Base-by-base conservation (phyloP, 2,113 vertebrate species). In the Cercocebus atys region DNA sequence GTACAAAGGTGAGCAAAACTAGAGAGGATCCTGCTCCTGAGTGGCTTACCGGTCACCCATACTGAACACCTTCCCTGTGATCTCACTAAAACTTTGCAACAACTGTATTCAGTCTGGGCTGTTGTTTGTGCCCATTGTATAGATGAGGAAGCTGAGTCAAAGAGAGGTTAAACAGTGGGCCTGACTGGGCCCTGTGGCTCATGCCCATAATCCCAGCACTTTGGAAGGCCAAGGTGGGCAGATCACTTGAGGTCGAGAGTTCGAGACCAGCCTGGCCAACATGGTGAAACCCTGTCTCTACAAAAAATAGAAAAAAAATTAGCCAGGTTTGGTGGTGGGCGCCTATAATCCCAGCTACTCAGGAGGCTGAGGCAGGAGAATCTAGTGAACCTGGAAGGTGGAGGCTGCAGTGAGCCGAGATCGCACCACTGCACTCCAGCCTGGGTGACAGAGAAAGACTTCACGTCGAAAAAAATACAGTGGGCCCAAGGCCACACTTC, bases 61-160 rank as follows among this genome's bases (percentile, higher is more conserved):
- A n/a, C 64, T 38, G 3, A 59, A 18, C 20, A 59, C 18, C 25
- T 55, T 40, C 9, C 61, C 81, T n/a, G 2, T 30, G 23, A 43
- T 22, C 45, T 83, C 7, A 25, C 27, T 73, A 45, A 27, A 35
- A 20, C 57, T 38, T 88, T 43, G 59, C 25, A 59, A 27, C 32
- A 18, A 30, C 35, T 2, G 23, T 8, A 8, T n/a, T 38, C 0
- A 0, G 1, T 30, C 70, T 32, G 20, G n/a, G 45, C 40, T 22
- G 3, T 59, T 27, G 0, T 4, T 9, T n/a, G 45, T 14, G n/a
- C 23, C 61, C n/a, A 35, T 88, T 89, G 86, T 40, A 78, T 4
- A 80, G 52, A 57, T 47, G 55, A 81, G 50, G 14, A 92, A 64
- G 43, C 17, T 35, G 82, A 80, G 92, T 75, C 78, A 30, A 20